Evolutionary conservation across 2,888 invertebrate genomes (phyloP), one percentile per base, ranked within the genome.

Genomic region (Cetonia aurata): DNA sequence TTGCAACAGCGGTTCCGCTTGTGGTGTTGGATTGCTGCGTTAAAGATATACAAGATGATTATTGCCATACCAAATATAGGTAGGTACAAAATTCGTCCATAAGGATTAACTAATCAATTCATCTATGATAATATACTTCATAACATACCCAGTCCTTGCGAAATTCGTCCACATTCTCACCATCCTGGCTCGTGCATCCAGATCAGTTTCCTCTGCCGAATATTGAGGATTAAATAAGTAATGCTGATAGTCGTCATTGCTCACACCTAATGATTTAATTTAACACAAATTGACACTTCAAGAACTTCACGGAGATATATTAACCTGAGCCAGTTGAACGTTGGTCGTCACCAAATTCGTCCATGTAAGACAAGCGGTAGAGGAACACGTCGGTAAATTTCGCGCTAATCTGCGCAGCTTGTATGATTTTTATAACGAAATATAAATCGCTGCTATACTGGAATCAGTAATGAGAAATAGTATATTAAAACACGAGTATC

Each of bases 381-480:
- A 65, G 6, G n/a, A 17, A 65, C 1, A 65, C 62, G n/a, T 65
- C 50, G 10, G 62, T 65, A 6, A 15, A 52, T 10, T 50, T 65
- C 17, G 62, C 48, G 50, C 37, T 8, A 17, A 19, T 33, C 10
- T 65, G 12, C 1, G 62, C 62, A 1, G 62, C 17, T 52, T 65
- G 33, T 1, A 65, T 37, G 12, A 6, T 17, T 13, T 52, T 50
- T 65, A 65, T 41, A 12, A 9, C 15, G 2, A 65, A 50, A 37
- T 52, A 50, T 8, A 65, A 6, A 33, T 65, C 62, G 33, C 50
- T 37, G n/a, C 37, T 6, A 17, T 37, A 65, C 62, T 65, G 46
- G 50, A 17, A 15, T 33, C 6, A 9, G 3, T 0, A 25, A 25
- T 52, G 10, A 25, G 8, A 31, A 2, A n/a, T n/a, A n/a, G n/a